phyloP scores from a whole-genome alignment of 2,113 vertebrate genomes.

The Dipodomys spectabilis region DNA sequence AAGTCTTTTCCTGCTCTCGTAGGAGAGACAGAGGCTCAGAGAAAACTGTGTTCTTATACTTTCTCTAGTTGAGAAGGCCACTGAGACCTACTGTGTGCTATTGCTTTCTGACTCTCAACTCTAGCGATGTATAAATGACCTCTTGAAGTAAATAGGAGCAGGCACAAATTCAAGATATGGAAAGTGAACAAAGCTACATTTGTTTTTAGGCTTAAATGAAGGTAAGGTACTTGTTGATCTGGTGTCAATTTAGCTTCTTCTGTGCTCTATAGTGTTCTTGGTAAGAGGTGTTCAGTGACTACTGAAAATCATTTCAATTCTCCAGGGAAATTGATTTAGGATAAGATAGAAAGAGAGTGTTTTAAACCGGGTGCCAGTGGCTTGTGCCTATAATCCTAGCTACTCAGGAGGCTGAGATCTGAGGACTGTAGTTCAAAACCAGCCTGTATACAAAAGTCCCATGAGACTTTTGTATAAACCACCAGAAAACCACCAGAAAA shows the following conservation, averaged over 20 bases:
- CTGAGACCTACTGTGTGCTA: too few relatives aligned
- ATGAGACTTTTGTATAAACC: too few relatives aligned
- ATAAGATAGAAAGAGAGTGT: background rate
- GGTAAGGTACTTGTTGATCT: background rate
- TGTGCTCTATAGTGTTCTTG: background rate
- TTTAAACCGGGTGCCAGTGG: too few relatives aligned
- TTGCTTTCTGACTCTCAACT: background rate
- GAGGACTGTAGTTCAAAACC: too few relatives aligned
- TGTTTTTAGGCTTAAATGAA: background rate
- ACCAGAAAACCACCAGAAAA: too few relatives aligned
- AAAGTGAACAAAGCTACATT: background rate
- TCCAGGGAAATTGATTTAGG: conserved; percentile 19
- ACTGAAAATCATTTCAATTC: conserved; percentile 36
- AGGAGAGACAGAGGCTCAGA: background rate
- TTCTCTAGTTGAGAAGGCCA: background rate
- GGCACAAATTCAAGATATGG: background rate
- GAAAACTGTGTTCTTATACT: background rate
- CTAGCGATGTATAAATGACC: background rate
- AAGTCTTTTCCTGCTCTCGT: background rate
- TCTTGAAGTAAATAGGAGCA: background rate
- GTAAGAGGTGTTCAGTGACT: background rate
- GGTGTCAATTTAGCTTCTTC: background rate
- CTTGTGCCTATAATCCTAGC: too few relatives aligned
- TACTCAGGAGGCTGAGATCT: too few relatives aligned
- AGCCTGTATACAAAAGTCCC: too few relatives aligned